Evolutionary conservation across 2,113 vertebrate genomes (phyloP).

Genomic region (Hipposideros armiger): DNA sequence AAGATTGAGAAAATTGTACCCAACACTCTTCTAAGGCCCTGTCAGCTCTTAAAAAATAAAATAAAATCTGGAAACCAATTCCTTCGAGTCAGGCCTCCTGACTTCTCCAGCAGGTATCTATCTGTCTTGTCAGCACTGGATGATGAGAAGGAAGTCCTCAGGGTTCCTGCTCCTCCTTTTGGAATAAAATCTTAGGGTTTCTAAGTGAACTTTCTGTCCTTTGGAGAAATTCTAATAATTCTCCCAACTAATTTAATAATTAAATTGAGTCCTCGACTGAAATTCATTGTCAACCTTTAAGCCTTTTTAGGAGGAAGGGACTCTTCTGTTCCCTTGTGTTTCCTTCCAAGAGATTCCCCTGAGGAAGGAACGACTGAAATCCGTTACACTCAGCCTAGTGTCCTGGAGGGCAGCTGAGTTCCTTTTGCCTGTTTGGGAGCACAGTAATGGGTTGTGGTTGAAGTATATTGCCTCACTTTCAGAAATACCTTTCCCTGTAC

Average conservation of each 20-base stretch:
- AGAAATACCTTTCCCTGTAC: not conserved
- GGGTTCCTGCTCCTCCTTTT: too few relatives aligned
- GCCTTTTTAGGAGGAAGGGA: not conserved
- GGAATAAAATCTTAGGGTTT: not conserved
- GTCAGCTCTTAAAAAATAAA: not conserved
- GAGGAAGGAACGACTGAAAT: not conserved
- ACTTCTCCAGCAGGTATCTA: not conserved
- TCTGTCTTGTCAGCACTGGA: not conserved
- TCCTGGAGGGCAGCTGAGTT: not conserved
- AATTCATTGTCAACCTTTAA: not conserved
- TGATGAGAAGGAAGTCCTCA: not conserved
- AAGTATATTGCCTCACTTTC: not conserved
- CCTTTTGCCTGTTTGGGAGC: not conserved
- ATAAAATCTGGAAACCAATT: not conserved
- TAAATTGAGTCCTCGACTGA: not conserved
- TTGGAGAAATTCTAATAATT: not conserved
- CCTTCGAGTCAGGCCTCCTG: not conserved
- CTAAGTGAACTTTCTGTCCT: not conserved
- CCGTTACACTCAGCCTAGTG: not conserved
- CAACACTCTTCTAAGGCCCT: not conserved
- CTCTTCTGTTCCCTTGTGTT: not conserved
- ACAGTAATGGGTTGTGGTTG: not conserved
- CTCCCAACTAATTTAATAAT: not conserved
- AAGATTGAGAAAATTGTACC: not conserved
- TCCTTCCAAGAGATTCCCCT: not conserved